Evolutionary conservation across 2,113 vertebrate species (phyloP), one percentile per base, ranked within the genome.

Genomic region (Mystacornis crossleyi): DNA sequence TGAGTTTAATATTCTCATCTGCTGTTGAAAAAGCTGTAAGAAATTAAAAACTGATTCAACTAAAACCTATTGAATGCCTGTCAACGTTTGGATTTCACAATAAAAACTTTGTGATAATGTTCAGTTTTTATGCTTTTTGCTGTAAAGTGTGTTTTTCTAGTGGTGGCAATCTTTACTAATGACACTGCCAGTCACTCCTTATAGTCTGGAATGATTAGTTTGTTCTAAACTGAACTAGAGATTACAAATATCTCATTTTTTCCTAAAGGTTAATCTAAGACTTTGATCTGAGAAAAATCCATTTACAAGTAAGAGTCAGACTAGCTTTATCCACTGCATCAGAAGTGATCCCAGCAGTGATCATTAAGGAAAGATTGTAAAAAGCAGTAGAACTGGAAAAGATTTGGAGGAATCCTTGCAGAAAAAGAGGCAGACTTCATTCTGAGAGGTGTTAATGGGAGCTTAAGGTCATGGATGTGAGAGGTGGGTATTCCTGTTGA

Each of bases 11-110:
- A 69, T 50, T 85, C 25, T 88, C 54, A 36, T 33, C 38, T 86
- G 28, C 79, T 77, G 36, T 70, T 85, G 62, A 88, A 92, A 93
- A 92, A 69, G 14, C 38, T 43, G 57, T 74, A 79, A 90, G 62
- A 45, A 90, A 80, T 96, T 90, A 90, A 65, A 90, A 94, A 24
- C n/a, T 71, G 18, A 58, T 93, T 93, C 55, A 60, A 38, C 40
- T 79, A 67, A 71, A 75, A 45, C 13, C 43, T 69, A 26, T 91
- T 80, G 12, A 34, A n/a, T 90, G 40, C 45, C 17, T 82, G 28
- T 62, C 73, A 57, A 48, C 53, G 8, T 87, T 94, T 25, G 34
- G 72, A 60, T 88, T 93, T 90, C 40, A 91, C 24, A 87, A 60
- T 20, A 45, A 45, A 20, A 45, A 54, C n/a, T 80, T 75, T 48